Evolutionary conservation across 2,888 invertebrate species (phyloP), one percentile per base, ranked within the genome.

Genomic region (Caenorhabditis auriculariae): DNA sequence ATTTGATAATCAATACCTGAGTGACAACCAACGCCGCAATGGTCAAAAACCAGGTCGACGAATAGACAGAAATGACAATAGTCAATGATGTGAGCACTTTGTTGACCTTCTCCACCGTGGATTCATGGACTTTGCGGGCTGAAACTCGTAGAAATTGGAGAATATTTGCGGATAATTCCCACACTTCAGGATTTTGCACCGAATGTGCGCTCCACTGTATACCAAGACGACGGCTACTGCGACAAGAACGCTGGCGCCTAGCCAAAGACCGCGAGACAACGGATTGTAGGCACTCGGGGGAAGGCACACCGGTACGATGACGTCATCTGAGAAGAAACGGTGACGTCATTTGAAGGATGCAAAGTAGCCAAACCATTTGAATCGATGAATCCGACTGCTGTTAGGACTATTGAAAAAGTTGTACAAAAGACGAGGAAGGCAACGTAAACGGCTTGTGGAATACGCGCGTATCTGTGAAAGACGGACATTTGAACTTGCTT

Each of bases 1-100:
- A 19, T 19, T 4, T 38, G 23, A 6, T 4, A 35, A 21, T 19
- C 9, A 19, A 9, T 48, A 69, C 70, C 60, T 68, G 68, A n/a
- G 64, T 60, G 12, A 64, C 50, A 19, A 71, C 47, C 2, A 71
- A 58, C 6, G 61, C 54, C n/a, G 49, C 42, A 12, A 71, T 61
- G 35, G 71, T 71, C 41, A 71, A 52, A 49, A 68, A 68, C 71
- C 71, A 71, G 24, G 71, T 71, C 41, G 46, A 62, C 9, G 59
- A 57, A 29, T 71, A 71, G 12, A 71, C 60, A 17, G 42, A 35
- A 24, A 68, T 57, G 7, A 71, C 64, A 7, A 71, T 37, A 41
- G 61, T 61, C 19, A 71, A 42, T 19, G 71, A 71, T 35, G 59
- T 65, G 45, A 72, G 60, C 35, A 69, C 54, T 17, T 66, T 55